Evolutionary conservation across 2,888 invertebrate species (phyloP), one percentile per base, ranked within the genome.

Genomic region (Idaea dimidiata): DNA sequence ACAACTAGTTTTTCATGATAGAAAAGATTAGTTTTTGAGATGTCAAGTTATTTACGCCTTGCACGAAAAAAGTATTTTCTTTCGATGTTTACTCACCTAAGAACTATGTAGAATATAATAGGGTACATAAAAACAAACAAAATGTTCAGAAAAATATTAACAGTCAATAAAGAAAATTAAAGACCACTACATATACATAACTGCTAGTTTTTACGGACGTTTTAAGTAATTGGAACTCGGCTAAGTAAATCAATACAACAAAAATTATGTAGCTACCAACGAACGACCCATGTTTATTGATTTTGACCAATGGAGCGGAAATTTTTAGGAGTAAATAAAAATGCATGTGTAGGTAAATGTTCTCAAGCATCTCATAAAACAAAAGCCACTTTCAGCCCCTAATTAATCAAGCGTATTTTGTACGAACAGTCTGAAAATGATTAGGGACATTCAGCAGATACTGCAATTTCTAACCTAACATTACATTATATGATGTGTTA

Each of bases 381-480:
- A 83, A 82, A 91, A 91, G 89, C 89, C 80, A 86, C 75, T 80
- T 77, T 79, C 91, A 91, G 91, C 90, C 89, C 84, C 85, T 89
- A 90, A 71, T 75, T 78, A 81, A 86, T 81, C 74, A 90, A 89
- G 90, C 89, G 73, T 79, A 78, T 71, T 73, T 78, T 79, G 57
- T 53, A 60, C 69, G 77, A 82, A 80, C 75, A 80, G 82, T 81
- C 73, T 73, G 77, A 82, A 82, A 81, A 84, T 80, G 72, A 84
- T 78, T 77, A 78, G 80, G 82, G 82, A 87, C 81, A 89, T 84
- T 87, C 89, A 88, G 91, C 91, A 82, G 77, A 83, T 85, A 87
- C 80, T 82, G 84, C 83, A 88, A 82, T 79, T 86, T 89, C 88
- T 91, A 91, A 91, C 91, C 91, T 91, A 88, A 84, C 80, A 83